Evolutionary conservation across 2,888 invertebrate genomes (phyloP), one percentile per base, ranked within the genome.

Genomic region (Ommatoiulus sabulosus): DNA sequence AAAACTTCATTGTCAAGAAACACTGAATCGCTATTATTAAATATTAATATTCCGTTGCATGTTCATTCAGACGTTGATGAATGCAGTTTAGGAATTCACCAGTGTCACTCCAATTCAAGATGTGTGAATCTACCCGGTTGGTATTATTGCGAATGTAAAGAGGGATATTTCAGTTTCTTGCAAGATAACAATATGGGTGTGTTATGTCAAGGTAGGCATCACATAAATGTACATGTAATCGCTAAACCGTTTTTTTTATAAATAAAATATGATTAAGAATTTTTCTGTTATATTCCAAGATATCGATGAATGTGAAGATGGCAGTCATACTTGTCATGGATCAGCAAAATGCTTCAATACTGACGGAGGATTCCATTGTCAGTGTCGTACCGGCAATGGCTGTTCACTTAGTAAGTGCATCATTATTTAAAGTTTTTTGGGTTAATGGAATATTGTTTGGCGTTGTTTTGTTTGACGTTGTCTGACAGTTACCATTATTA

Each of bases 61-160:
- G 44, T 20, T 88, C 44, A 35, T 35, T 35, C 35, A 93, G 97
- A 97, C 93, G 94, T 96, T 91, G 96, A 97, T 94, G 97, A 97
- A 93, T 97, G 97, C 93, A 94, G 94, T 24, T 94, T 95, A 90
- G 95, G 95, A 90, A 93, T 95, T 88, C 95, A 95, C 91, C 94
- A 95, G 90, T 97, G 97, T 93, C 95, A 95, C 90, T 94, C 94
- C 90, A 95, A 96, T 91, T 96, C 97, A 88, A 94, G 94, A 88
- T 97, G 97, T 93, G 95, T 97, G 93, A 97, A 97, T 93, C 96
- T 92, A 88, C 97, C 97, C 84, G 97, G 97, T 91, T 97, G 97
- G 95, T 97, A 96, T 93, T 96, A 96, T 93, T 97, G 97, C 93
- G 95, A 96, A 91, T 97, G 97, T 93, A 95, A 95, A 90, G 94